Conservation (phyloP, 2,113 vertebrate genomes). For the Rallus limicola region DNA sequence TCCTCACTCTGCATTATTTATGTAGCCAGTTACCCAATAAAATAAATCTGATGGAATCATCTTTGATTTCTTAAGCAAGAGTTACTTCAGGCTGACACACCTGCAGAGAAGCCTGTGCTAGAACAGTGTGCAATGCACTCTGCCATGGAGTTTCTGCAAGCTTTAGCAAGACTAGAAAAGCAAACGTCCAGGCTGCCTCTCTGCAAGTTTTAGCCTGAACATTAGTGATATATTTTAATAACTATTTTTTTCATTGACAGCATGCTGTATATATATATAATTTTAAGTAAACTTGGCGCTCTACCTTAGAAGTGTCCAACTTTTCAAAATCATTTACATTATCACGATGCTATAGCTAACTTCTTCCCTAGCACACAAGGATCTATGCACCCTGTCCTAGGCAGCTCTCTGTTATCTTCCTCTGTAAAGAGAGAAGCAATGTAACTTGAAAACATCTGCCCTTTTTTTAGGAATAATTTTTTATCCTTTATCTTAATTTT, state of each 20-base stretch:
- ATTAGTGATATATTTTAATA: background rate
- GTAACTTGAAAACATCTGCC: background rate
- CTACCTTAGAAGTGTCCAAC: background rate
- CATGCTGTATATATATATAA: background rate
- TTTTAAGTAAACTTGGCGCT: background rate
- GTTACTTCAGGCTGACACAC: background rate
- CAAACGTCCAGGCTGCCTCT: rapidly evolving
- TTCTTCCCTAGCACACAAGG: background rate
- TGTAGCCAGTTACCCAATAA: background rate
- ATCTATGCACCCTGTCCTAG: background rate
- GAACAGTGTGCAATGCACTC: background rate
- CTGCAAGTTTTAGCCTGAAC: background rate
- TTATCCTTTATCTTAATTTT: background rate
- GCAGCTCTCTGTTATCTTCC: background rate
- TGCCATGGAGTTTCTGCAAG: background rate
- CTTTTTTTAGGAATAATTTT: background rate
- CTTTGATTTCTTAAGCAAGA: background rate
- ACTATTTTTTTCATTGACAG: background rate
- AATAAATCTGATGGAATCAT: background rate
- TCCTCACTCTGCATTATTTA: background rate
- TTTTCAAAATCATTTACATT: background rate
- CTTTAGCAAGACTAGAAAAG: background rate
- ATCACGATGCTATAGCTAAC: background rate
- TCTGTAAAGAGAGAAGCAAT: conserved; percentile 22
- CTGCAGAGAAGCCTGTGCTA: background rate